Evolutionary conservation across 1,140 invertebrate species (phyloP).

Genomic region (Magallana ariakensis): DNA sequence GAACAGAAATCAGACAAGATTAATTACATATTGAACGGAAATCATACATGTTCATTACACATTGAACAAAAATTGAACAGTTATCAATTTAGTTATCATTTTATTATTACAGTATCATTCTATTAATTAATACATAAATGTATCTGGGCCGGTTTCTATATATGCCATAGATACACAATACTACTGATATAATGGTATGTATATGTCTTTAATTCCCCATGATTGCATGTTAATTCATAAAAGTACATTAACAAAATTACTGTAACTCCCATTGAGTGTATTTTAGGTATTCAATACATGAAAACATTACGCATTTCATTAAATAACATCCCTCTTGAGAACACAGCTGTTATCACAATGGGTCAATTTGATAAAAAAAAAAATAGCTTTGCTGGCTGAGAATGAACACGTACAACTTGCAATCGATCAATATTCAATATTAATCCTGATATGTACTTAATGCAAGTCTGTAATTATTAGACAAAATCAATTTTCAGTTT

Average conservation of each 20-base stretch:
- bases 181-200: neutral
- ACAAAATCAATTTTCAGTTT: too few species aligned
- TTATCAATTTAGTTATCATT: too few species aligned
- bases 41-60: too few species aligned
- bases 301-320: neutral
- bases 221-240: neutral
- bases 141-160: too few species aligned
- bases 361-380: neutral
- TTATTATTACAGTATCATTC: too few species aligned
- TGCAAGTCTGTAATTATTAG: too few species aligned
- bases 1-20: too few species aligned
- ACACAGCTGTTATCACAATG: constrained; percentile 1
- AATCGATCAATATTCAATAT: constrained; percentile 2
- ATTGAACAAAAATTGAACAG: too few species aligned
- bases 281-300: neutral
- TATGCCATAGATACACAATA: neutral
- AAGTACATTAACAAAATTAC: constrained; percentile 14
- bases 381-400: neutral
- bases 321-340: neutral
- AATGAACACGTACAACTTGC: neutral
- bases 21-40: too few species aligned
- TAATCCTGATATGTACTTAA: too few species aligned
- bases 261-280: neutral
- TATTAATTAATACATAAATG: too few species aligned
- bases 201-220: too few species aligned